These are phyloP conservation scores for Hylomyscus alleni DNA, from an alignment of 2,797 vertebrate species.

Conservation along the genomic window DNA sequence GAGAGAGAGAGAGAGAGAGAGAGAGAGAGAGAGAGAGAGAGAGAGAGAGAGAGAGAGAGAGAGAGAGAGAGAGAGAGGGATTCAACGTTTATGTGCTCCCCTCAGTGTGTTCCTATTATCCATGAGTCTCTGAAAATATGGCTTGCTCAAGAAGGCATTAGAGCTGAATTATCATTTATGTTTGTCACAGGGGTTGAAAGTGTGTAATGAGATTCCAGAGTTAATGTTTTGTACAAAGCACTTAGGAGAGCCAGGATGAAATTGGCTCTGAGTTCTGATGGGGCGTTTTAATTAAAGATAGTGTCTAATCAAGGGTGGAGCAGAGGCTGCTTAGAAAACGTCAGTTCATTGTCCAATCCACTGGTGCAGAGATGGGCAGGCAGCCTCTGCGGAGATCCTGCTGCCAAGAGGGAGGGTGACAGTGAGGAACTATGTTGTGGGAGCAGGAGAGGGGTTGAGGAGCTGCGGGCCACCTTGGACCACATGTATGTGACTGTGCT, in stretches of 20 bases:
- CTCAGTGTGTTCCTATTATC: constrained; percentile 48
- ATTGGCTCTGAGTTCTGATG: constrained; percentile 88
- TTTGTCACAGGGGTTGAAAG: constrained; percentile 87
- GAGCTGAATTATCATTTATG: constrained; percentile 88
- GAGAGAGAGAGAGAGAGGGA: constrained; percentile 76
- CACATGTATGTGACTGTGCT: rapidly evolving
- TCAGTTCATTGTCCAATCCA: constrained; percentile 74
- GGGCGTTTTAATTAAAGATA: constrained; percentile 90
- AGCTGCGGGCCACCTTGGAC: rapidly evolving
- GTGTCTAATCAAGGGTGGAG: constrained; percentile 87
- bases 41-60: constrained; percentile 76
- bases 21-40: constrained; percentile 77
- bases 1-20: constrained; percentile 80
- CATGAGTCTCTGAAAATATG: constrained; percentile 74
- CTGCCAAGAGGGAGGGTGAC: constrained; percentile 43
- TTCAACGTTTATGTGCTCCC: constrained; percentile 45
- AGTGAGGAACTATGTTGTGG: not conserved
- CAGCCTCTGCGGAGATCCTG: constrained; percentile 60
- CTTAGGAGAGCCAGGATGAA: constrained; percentile 86
- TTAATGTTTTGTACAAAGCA: constrained; percentile 90
- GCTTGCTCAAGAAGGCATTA: constrained; percentile 84
- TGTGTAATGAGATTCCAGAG: constrained; percentile 89
- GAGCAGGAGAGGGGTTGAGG: not conserved
- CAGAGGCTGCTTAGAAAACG: constrained; percentile 84
- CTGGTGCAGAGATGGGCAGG: constrained; percentile 58